phyloP scores from a whole-genome alignment of 2,888 invertebrate species.

The Rhopalosiphum nymphaeae region DNA sequence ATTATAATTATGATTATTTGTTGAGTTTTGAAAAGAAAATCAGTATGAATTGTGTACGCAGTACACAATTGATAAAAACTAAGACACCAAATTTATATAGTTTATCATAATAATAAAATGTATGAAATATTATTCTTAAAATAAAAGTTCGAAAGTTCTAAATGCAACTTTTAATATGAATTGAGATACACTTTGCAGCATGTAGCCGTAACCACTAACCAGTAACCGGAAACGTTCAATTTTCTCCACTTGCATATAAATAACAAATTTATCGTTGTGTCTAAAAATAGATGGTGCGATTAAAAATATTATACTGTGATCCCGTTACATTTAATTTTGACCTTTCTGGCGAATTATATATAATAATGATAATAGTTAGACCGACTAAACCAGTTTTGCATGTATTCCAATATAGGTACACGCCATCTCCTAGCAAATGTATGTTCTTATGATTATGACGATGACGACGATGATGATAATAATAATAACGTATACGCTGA shows the following conservation, averaged over 20 bases:
- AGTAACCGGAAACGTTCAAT: background rate
- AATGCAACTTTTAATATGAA: slow-evolving; percentile 6
- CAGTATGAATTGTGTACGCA: background rate
- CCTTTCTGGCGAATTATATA: slow-evolving; percentile 49
- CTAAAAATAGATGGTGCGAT: slow-evolving; percentile 53
- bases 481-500: background rate
- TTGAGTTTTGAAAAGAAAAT: background rate
- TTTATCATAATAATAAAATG: background rate
- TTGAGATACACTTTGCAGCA: background rate
- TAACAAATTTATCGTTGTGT: background rate
- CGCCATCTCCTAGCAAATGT: background rate
- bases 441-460: background rate
- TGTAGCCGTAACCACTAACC: background rate
- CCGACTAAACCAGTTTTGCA: slow-evolving; percentile 57
- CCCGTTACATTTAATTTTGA: slow-evolving; percentile 63
- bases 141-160: background rate
- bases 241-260: slow-evolving; percentile 15
- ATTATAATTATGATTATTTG: background rate
- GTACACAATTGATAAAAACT: background rate
- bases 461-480: background rate
- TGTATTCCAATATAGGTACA: slow-evolving; percentile 26
- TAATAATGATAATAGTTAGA: slow-evolving; percentile 31
- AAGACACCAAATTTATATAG: background rate
- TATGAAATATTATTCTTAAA: slow-evolving; percentile 22
- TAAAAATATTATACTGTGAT: slow-evolving; percentile 43